Conservation (phyloP, 2,797 vertebrate species). For the Cephalopachus bancanus region DNA sequence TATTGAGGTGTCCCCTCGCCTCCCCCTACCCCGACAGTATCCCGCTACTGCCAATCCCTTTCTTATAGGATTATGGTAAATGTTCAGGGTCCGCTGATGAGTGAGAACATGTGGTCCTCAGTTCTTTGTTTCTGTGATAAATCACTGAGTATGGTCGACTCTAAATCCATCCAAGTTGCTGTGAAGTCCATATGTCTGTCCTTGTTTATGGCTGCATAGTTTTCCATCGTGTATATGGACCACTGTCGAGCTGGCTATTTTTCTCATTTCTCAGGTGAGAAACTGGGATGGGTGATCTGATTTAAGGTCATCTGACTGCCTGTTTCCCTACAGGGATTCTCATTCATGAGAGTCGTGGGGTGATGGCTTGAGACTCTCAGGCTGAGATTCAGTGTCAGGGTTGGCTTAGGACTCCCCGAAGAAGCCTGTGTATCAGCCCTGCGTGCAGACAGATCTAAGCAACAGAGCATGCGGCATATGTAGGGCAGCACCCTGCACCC, state of each 20-base stretch:
- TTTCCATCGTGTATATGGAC: no score
- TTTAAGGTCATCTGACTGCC: not conserved
- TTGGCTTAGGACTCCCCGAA: not conserved
- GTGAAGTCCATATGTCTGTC: no score
- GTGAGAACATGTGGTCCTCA: no score
- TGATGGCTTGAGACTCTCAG: rapidly evolving
- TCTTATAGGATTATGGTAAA: no score
- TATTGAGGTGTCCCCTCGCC: no score
- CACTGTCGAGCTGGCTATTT: not conserved
- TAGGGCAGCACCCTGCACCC: not conserved
- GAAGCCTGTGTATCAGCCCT: not conserved
- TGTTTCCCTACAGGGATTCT: not conserved
- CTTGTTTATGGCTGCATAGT: no score
- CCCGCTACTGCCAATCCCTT: no score
- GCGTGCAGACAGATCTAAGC: not conserved
- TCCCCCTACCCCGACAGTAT: no score
- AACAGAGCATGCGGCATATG: rapidly evolving
- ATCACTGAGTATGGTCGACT: no score
- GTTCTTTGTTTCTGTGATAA: no score
- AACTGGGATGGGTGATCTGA: not conserved
- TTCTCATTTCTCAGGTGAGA: not conserved
- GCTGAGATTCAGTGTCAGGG: not conserved
- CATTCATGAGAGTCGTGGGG: not conserved
- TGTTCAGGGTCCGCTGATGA: no score
- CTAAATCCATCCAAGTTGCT: no score